Evolutionary conservation across 2,797 vertebrate genomes (phyloP).

Genomic region (Acrossocheilus wenchowensis): DNA sequence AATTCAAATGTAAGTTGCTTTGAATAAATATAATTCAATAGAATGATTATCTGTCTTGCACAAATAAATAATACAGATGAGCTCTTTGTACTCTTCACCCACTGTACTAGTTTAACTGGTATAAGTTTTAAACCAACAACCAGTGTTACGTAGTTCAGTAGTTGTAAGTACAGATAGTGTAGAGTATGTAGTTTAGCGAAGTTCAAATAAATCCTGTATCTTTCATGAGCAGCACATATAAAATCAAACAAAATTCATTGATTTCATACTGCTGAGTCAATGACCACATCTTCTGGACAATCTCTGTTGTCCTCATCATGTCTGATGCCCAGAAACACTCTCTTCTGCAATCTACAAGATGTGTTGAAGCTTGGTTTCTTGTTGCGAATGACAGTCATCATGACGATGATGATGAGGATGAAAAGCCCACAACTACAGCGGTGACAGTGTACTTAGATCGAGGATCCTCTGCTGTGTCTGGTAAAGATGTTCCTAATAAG

Average conservation of each 20-base stretch:
- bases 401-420: background rate
- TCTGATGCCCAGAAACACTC: fast-evolving
- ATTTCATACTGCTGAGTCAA: background rate
- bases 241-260: background rate
- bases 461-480: background rate
- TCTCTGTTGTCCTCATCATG: background rate
- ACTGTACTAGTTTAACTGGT: too few relatives aligned
- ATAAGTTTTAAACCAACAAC: too few relatives aligned
- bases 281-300: background rate
- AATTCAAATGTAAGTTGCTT: too few relatives aligned
- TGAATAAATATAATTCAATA: too few relatives aligned
- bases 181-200: background rate
- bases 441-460: background rate
- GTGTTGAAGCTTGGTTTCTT: background rate
- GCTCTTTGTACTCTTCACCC: too few relatives aligned
- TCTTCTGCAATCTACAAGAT: background rate
- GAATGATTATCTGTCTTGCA: too few relatives aligned
- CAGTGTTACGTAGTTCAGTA: background rate
- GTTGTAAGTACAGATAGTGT: too few relatives aligned
- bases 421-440: background rate
- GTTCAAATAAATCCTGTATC: background rate
- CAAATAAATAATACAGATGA: too few relatives aligned
- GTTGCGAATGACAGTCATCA: background rate
- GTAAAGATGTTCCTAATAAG: too few relatives aligned
- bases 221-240: background rate